phyloP scores from a whole-genome alignment of 1,140 invertebrate species.

The Patella vulgata region DNA sequence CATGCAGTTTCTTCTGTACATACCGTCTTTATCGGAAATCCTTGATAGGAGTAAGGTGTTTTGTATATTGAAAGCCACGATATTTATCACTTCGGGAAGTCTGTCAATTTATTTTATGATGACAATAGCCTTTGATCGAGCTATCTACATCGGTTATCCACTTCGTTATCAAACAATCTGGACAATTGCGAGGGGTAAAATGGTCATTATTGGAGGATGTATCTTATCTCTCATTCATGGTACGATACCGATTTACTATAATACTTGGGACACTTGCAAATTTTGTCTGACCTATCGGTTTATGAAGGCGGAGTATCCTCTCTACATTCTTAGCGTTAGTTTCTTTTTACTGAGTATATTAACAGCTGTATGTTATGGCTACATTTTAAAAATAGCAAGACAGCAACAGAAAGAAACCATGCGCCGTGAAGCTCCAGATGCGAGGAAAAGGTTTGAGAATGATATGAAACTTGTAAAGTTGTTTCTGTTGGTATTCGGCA shows the following conservation, averaged over 20 bases:
- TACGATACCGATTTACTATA: neutral
- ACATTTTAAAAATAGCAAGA: constrained; percentile 5
- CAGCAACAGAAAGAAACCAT: no score
- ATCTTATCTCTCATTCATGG: neutral
- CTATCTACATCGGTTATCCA: constrained; percentile 6
- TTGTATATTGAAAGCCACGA: constrained; percentile 5
- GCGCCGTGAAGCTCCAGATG: no score
- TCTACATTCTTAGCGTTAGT: neutral
- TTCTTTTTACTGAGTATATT: neutral
- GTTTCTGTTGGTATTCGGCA: no score
- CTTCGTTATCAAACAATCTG: constrained; percentile 7
- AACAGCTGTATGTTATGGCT: constrained; percentile 3
- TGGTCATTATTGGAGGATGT: constrained; percentile 1
- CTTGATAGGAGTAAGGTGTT: constrained; percentile 5
- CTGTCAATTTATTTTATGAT: constrained; percentile 6
- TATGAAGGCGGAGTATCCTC: neutral
- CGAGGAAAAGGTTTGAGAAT: no score
- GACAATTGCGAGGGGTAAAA: neutral
- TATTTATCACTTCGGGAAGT: neutral
- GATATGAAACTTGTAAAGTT: no score
- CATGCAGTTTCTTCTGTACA: no score
- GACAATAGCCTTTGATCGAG: constrained; percentile 7
- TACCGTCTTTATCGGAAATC: neutral
- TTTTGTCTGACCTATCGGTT: neutral
- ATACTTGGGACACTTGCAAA: neutral